Evolutionary conservation across 1,140 invertebrate species (phyloP).

Genomic region (Achroia grisella): DNA sequence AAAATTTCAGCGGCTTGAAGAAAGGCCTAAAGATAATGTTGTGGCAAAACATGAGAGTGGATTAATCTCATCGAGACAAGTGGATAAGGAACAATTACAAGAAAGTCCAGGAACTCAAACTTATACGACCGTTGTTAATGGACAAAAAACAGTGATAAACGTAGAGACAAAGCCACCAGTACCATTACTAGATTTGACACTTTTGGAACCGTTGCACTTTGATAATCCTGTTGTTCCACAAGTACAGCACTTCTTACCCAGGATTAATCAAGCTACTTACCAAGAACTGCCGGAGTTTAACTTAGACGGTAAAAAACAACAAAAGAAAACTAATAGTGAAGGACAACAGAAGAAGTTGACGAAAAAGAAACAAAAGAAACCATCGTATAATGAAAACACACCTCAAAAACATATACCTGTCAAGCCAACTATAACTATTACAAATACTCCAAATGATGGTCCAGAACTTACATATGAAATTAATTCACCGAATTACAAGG

Average conservation of each 20-base stretch:
- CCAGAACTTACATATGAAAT: constrained; percentile 50
- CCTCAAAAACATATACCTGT: constrained; percentile 17
- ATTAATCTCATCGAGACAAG: constrained; percentile 8
- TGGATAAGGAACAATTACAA: constrained; percentile 27
- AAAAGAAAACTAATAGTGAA: constrained; percentile 16
- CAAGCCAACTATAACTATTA: constrained; percentile 22
- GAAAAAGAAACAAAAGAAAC: constrained; percentile 40
- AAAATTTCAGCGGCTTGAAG: constrained; percentile 31
- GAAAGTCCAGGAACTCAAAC: constrained; percentile 34
- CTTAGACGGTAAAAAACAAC: constrained; percentile 28
- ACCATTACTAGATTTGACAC: constrained; percentile 48
- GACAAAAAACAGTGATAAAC: constrained; percentile 42
- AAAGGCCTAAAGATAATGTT: constrained; percentile 11
- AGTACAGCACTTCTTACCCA: constrained; percentile 60
- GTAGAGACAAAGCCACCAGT: constrained; percentile 47
- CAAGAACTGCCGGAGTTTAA: constrained; percentile 35
- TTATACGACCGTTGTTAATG: constrained; percentile 36
- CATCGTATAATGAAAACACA: constrained; percentile 18
- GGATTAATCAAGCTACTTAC: constrained; percentile 48
- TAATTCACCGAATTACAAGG: constrained; percentile 52
- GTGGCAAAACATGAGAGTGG: not conserved
- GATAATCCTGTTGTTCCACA: constrained; percentile 61
- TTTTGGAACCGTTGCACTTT: constrained; percentile 58
- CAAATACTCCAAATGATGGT: constrained; percentile 27
- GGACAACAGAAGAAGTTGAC: constrained; percentile 22